Percentiles rank a stretch among this genome's conserved stretches.
These are phyloP conservation scores for Falcunculus frontatus DNA, from an alignment of 2,113 vertebrate genomes.

Conservation along the genomic window DNA sequence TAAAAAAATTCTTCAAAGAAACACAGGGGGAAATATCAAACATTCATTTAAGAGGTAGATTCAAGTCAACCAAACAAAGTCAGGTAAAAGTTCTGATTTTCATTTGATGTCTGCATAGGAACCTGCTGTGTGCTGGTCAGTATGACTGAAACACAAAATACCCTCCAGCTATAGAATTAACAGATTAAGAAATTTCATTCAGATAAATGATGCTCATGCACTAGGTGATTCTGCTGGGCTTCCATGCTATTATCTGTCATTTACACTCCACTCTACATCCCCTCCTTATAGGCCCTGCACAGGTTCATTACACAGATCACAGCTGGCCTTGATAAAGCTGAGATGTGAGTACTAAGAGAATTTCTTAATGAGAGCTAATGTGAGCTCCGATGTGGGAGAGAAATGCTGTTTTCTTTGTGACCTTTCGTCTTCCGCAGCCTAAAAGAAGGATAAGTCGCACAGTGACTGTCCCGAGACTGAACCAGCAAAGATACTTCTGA, in stretches of 20 bases:
- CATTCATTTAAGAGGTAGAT: background rate
- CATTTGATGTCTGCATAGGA: background rate
- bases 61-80: background rate
- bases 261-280: background rate
- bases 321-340: background rate
- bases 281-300: background rate
- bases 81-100: background rate
- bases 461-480: background rate
- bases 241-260: background rate
- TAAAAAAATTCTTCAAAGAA: background rate
- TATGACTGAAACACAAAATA: background rate
- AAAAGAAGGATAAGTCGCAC: background rate
- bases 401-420: background rate
- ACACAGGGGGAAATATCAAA: rapidly evolving
- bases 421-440: background rate
- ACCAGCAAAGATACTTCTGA: slow-evolving; percentile 19
- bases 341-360: background rate
- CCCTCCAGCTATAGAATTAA: background rate
- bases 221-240: background rate
- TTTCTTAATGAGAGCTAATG: background rate
- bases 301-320: background rate
- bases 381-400: background rate
- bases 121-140: background rate
- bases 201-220: background rate
- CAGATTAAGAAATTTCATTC: background rate